A percentile compares a stretch with the other conserved stretches of the same genome.
These are phyloP conservation scores for Drosophila merina DNA, from an alignment of 2,888 invertebrate genomes.

Conservation along the genomic window DNA sequence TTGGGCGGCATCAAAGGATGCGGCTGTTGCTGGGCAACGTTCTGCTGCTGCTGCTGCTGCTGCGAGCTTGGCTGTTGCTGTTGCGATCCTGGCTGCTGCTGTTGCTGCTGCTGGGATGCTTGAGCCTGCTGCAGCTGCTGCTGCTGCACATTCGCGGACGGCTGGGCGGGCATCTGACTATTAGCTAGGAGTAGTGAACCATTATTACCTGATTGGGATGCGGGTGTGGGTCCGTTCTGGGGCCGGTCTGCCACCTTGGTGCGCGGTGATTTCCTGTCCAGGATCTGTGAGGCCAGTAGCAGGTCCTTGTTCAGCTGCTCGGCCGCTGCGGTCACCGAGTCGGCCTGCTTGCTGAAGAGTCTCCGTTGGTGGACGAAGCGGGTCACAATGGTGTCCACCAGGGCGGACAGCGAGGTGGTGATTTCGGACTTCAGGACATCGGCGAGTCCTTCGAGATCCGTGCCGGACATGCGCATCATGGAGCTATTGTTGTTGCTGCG, in stretches of 20 bases:
- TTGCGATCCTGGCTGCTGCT: conserved; percentile 62
- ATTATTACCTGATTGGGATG: conserved; percentile 84
- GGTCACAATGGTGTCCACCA: conserved; percentile 94
- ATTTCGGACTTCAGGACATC: conserved; percentile 96
- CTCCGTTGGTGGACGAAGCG: conserved; percentile 93
- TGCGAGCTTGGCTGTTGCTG: conserved; percentile 83
- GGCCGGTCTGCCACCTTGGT: conserved; percentile 83
- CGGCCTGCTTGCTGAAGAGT: conserved; percentile 89
- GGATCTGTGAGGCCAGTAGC: conserved; percentile 91
- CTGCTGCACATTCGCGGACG: conserved; percentile 57
- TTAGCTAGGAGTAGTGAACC: conserved; percentile 82
- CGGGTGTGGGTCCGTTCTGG: conserved; percentile 79
- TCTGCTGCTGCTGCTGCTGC: conserved; percentile 79
- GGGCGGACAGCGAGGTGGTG: conserved; percentile 91
- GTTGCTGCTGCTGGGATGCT: conserved; percentile 85
- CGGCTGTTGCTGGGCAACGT: conserved; percentile 84
- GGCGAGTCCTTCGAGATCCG: conserved; percentile 94
- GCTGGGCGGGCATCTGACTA: conserved; percentile 78
- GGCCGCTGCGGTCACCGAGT: conserved; percentile 91
- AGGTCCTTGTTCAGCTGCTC: conserved; percentile 94
- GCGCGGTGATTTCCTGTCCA: conserved; percentile 93
- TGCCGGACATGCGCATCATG: conserved; percentile 88
- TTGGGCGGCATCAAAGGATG: conserved; percentile 66
- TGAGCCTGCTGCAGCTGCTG: conserved; percentile 61
- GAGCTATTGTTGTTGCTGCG: conserved; percentile 88